These are phyloP conservation scores for Hirtodrosophila cameraria DNA, from an alignment of 2,888 invertebrate species.

Conservation along the genomic window DNA sequence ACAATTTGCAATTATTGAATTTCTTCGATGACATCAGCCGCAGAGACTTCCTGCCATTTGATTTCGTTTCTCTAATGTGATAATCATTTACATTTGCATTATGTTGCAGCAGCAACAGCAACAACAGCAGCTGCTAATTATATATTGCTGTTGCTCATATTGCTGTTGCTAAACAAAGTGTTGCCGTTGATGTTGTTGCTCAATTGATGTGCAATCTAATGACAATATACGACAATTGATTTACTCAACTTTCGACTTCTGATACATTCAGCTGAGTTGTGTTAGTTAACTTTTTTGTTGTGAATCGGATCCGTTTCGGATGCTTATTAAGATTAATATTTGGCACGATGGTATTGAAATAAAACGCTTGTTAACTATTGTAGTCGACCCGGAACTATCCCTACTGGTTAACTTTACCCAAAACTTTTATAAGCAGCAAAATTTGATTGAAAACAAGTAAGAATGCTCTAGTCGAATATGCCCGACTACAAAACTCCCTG, in stretches of 20 bases:
- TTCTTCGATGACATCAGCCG: constrained; percentile 72
- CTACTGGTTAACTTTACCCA: too few species aligned
- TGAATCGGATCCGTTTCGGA: too few species aligned
- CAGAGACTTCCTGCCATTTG: constrained; percentile 64
- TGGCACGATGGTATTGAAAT: too few species aligned
- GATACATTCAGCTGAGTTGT: constrained; percentile 3
- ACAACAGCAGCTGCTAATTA: constrained; percentile 31
- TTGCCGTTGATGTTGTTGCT: constrained; percentile 7
- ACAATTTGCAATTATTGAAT: constrained; percentile 72
- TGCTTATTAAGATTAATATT: too few species aligned
- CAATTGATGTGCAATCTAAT: constrained; percentile 11
- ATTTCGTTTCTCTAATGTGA: constrained; percentile 63
- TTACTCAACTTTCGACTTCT: constrained; percentile 26
- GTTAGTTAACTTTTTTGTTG: too few species aligned
- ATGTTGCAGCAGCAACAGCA: constrained; percentile 41
- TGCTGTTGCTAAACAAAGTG: constrained; percentile 28
- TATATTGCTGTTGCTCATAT: constrained; percentile 24
- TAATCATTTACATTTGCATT: constrained; percentile 60
- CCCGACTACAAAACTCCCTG: too few species aligned
- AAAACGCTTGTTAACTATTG: too few species aligned
- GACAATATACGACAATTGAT: constrained; percentile 7
- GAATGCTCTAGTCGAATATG: too few species aligned
- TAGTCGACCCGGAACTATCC: too few species aligned
- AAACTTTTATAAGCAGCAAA: too few species aligned
- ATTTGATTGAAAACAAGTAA: too few species aligned